Percentiles rank a stretch among this genome's conserved stretches.
Evolutionary conservation across 2,797 vertebrate species (phyloP).

Genomic region (Geotrypetes seraphini): DNA sequence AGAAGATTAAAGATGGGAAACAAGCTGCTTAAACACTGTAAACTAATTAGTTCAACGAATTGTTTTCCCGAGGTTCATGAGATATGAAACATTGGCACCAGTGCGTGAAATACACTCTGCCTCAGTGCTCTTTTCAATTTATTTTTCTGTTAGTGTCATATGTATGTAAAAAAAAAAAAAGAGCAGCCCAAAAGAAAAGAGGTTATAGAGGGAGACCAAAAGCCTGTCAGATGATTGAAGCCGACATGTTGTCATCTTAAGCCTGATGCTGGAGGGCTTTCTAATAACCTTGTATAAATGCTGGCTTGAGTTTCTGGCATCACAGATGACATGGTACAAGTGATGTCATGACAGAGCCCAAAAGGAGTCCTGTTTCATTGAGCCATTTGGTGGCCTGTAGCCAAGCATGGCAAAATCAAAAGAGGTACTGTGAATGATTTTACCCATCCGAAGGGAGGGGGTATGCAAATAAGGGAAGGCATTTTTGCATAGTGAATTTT

Average conservation of each 20-base stretch:
- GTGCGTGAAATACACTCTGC: slow-evolving; percentile 62
- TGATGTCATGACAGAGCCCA: slow-evolving; percentile 31
- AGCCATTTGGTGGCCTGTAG: slow-evolving; percentile 4
- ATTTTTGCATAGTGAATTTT: background rate
- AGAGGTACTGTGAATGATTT: slow-evolving; percentile 26
- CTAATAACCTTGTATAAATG: slow-evolving; percentile 32
- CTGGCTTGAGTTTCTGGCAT: slow-evolving; percentile 34
- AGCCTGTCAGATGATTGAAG: slow-evolving; percentile 35
- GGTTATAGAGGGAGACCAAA: slow-evolving; percentile 35
- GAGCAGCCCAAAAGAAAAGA: slow-evolving; percentile 39
- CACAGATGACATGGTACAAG: slow-evolving; percentile 18
- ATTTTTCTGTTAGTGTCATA: slow-evolving; percentile 61
- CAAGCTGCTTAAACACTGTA: slow-evolving; percentile 70
- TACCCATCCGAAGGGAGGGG: background rate
- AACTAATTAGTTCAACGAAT: slow-evolving; percentile 69
- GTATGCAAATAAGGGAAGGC: too few species aligned
- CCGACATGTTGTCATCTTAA: slow-evolving; percentile 48
- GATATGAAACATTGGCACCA: slow-evolving; percentile 58
- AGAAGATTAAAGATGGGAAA: slow-evolving; percentile 64
- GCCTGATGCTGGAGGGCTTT: background rate
- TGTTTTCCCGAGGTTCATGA: slow-evolving; percentile 65
- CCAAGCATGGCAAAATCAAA: background rate
- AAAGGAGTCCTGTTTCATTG: slow-evolving; percentile 17
- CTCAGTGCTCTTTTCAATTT: slow-evolving; percentile 70
- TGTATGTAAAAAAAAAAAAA: slow-evolving; percentile 38